Percentiles rank a stretch among this genome's conserved stretches.
phyloP scores from a whole-genome alignment of 1,140 invertebrate genomes.

The Nasonia longicornis region DNA sequence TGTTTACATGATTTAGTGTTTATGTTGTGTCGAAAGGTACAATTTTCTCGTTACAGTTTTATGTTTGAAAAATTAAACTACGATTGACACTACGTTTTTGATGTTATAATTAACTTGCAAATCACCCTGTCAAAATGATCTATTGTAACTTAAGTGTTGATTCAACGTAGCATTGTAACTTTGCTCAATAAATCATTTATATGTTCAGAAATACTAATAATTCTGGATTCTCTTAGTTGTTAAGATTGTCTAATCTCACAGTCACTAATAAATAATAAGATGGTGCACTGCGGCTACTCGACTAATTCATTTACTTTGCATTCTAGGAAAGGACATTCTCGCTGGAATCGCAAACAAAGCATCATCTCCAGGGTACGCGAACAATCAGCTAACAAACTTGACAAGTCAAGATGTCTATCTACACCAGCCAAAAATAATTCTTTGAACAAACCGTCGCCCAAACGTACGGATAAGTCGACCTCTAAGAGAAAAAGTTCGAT shows the following conservation, averaged over 20 bases:
- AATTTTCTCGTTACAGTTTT: neutral
- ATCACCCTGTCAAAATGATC: neutral
- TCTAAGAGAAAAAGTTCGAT: neutral
- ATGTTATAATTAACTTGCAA: too few relatives aligned
- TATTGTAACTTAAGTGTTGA: neutral
- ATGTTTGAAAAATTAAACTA: neutral
- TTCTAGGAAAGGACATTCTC: constrained; percentile 34
- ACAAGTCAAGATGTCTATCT: neutral
- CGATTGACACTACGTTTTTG: neutral
- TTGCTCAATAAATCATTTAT: constrained; percentile 32
- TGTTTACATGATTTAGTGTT: neutral
- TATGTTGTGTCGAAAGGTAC: neutral
- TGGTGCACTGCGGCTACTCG: neutral
- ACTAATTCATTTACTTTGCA: constrained; percentile 39
- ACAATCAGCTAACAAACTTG: neutral
- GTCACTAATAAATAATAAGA: constrained; percentile 3
- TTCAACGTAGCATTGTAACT: neutral
- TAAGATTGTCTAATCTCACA: neutral
- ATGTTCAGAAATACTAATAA: neutral
- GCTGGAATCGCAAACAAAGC: constrained; percentile 9
- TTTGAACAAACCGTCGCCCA: neutral
- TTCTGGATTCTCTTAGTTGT: neutral
- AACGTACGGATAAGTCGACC: neutral
- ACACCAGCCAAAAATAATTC: neutral
- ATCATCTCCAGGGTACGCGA: constrained; percentile 28